These are phyloP conservation scores for Agrochola litura DNA, from an alignment of 2,888 invertebrate genomes.

Conservation along the genomic window DNA sequence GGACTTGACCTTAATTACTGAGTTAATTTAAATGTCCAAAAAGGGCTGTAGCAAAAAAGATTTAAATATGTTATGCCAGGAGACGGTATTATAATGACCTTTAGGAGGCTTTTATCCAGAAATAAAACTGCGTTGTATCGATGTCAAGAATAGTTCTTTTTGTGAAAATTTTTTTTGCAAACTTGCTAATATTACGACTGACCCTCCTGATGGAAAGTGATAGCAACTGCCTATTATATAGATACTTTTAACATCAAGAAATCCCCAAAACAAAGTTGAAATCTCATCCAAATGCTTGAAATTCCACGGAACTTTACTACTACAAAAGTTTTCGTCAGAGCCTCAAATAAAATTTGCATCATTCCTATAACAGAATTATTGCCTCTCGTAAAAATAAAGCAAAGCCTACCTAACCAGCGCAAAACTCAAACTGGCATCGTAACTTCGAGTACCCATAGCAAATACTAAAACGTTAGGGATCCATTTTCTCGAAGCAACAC, in stretches of 20 bases:
- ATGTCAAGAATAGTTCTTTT: background rate
- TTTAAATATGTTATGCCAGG: slow-evolving; percentile 2
- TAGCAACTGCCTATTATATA: too few relatives aligned
- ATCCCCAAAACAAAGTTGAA: background rate
- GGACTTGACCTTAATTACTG: slow-evolving; percentile 41
- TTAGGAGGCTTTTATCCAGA: background rate
- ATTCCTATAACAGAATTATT: slow-evolving; percentile 26
- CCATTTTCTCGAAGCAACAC: slow-evolving; percentile 66
- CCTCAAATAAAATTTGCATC: slow-evolving; percentile 43
- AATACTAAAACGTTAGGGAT: slow-evolving; percentile 50
- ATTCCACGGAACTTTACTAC: background rate
- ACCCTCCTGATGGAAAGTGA: background rate
- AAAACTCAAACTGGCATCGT: slow-evolving; percentile 42
- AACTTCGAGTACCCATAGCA: slow-evolving; percentile 62
- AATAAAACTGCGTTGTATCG: background rate
- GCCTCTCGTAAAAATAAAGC: slow-evolving; percentile 45
- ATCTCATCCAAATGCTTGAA: background rate
- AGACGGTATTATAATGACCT: background rate
- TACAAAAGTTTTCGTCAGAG: slow-evolving; percentile 16
- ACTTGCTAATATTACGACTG: background rate
- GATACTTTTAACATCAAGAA: background rate
- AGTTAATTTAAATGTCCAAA: slow-evolving; percentile 36
- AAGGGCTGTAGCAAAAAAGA: slow-evolving; percentile 12
- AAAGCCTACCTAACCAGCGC: slow-evolving; percentile 17
- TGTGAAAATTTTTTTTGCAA: too few relatives aligned